Conservation (phyloP, 2,888 invertebrate genomes). For the Pseudococcus longispinus region DNA sequence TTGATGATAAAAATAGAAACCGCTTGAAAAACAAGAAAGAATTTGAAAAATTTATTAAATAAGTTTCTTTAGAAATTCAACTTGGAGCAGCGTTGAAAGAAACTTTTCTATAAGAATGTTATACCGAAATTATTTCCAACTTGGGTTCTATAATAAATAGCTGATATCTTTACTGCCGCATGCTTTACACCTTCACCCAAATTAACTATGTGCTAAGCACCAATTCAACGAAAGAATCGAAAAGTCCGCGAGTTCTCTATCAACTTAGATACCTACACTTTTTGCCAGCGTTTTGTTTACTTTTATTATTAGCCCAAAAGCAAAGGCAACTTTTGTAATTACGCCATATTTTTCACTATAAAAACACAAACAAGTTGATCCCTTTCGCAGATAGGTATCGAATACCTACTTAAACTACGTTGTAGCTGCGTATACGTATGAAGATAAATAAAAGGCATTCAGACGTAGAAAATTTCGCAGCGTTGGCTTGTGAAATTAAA, state of each 20-base stretch:
- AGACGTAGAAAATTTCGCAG: background rate
- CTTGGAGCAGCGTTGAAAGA: background rate
- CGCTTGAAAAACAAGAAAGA: background rate
- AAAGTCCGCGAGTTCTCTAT: background rate
- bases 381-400: background rate
- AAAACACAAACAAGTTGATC: background rate
- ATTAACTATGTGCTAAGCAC: background rate
- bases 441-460: background rate
- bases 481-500: background rate
- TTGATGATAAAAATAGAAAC: background rate
- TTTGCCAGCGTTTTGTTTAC: background rate
- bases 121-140: background rate
- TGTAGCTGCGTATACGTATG: background rate
- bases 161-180: constrained; percentile 1
- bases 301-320: background rate
- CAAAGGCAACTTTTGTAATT: background rate
- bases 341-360: background rate
- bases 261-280: background rate
- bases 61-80: background rate
- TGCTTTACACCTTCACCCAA: background rate
- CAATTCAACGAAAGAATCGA: background rate
- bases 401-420: background rate
- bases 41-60: constrained; percentile 3
- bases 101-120: background rate
- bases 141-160: background rate